phyloP scores from a whole-genome alignment of 2,113 vertebrate species.

The Rostratula benghalensis region DNA sequence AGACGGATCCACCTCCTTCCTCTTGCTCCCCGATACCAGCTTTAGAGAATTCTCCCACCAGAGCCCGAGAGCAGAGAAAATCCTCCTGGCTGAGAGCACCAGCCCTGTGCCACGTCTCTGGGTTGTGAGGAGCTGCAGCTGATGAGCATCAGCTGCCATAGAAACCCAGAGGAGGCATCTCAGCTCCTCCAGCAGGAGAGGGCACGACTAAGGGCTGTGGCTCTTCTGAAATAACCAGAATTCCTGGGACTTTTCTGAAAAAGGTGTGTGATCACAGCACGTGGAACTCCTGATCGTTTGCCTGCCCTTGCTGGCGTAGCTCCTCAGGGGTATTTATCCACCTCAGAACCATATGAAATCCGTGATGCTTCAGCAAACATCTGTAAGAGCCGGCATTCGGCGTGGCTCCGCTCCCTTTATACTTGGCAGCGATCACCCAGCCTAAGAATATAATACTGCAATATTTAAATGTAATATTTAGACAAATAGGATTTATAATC shows the following conservation, averaged over 20 bases:
- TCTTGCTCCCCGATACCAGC: not conserved
- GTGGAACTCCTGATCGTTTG: not conserved
- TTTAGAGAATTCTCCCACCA: not conserved
- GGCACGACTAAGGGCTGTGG: not conserved
- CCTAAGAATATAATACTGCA: not conserved
- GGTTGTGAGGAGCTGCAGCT: not conserved
- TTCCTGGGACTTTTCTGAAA: not conserved
- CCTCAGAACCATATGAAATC: not conserved
- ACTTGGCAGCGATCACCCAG: not conserved
- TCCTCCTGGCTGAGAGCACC: not conserved
- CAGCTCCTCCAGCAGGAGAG: not conserved
- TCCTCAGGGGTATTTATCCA: constrained; percentile 1
- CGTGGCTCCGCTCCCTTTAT: not conserved
- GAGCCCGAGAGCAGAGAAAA: not conserved
- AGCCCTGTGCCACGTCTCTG: not conserved
- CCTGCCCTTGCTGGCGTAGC: not conserved
- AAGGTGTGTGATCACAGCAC: not conserved
- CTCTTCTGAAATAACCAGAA: not conserved
- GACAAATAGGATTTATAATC: constrained; percentile 20
- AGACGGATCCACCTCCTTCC: not conserved
- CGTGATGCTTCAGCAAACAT: constrained; percentile 37
- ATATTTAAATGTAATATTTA: constrained; percentile 45
- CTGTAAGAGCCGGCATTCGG: not conserved
- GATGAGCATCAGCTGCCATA: not conserved
- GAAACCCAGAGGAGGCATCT: not conserved